Evolutionary conservation across 2,797 vertebrate genomes (phyloP).

Genomic region (Falco novaeseelandiae): DNA sequence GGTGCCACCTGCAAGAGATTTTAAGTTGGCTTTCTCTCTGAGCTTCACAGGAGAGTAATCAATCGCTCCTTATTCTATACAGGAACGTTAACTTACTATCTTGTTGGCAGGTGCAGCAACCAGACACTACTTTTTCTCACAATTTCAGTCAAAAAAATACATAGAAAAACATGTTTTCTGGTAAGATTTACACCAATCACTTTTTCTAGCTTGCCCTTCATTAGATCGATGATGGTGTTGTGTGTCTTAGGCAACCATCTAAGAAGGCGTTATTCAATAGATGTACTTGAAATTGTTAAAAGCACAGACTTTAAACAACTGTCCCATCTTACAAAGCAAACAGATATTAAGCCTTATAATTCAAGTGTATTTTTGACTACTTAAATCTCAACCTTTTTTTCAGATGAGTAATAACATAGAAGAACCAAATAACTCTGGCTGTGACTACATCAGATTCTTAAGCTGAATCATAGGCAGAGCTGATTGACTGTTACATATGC

Average conservation of each 20-base stretch:
- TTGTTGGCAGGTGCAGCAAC: background rate
- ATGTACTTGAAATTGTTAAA: slow-evolving; percentile 18
- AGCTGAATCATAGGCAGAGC: background rate
- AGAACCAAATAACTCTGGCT: background rate
- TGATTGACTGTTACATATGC: background rate
- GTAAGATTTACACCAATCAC: slow-evolving; percentile 6
- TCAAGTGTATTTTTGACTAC: background rate
- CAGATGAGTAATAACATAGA: background rate
- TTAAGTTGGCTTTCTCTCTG: background rate
- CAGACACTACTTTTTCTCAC: background rate
- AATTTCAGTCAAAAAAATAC: background rate
- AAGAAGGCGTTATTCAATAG: background rate
- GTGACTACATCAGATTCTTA: background rate
- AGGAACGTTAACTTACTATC: background rate
- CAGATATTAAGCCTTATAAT: background rate
- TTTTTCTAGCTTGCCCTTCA: slow-evolving; percentile 21
- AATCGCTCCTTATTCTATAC: background rate
- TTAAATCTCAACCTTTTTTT: background rate
- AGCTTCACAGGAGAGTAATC: background rate
- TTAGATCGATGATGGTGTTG: background rate
- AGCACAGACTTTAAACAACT: background rate
- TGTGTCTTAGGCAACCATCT: background rate
- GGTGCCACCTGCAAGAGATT: background rate
- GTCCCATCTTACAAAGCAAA: background rate
- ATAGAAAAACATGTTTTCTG: slow-evolving; percentile 27